These are phyloP conservation scores for Trachymyrmex cornetzi DNA, from an alignment of 1,140 invertebrate species.

Conservation along the genomic window DNA sequence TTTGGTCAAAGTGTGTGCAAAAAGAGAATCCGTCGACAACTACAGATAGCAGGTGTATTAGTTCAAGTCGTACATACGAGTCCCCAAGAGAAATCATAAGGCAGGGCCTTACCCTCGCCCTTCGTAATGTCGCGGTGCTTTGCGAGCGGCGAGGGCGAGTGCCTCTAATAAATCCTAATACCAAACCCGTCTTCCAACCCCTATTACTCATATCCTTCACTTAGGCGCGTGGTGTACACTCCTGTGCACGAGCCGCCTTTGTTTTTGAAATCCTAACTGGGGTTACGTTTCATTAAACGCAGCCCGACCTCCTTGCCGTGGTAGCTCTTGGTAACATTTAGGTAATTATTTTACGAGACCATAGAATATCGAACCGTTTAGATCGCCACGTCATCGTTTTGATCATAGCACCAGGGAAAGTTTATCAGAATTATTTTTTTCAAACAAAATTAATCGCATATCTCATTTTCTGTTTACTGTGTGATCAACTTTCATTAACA, in stretches of 20 bases:
- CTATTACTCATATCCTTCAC: slow-evolving; percentile 84
- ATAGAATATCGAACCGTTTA: slow-evolving; percentile 53
- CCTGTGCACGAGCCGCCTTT: slow-evolving; percentile 49
- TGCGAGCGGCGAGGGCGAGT: slow-evolving; percentile 73
- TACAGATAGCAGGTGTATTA: slow-evolving; percentile 84
- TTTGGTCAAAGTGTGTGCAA: neutral
- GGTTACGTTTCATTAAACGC: slow-evolving; percentile 72
- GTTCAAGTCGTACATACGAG: slow-evolving; percentile 80
- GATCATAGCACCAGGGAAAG: neutral
- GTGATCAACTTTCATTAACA: neutral
- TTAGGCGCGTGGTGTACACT: slow-evolving; percentile 66
- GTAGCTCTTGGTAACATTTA: slow-evolving; percentile 54
- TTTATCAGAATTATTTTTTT: neutral
- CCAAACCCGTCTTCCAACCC: slow-evolving; percentile 77
- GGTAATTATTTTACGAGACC: slow-evolving; percentile 65
- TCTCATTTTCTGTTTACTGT: neutral
- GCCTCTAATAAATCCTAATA: slow-evolving; percentile 86
- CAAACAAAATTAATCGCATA: neutral
- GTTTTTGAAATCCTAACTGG: slow-evolving; percentile 73
- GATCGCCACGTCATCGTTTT: slow-evolving; percentile 39
- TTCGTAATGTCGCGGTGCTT: slow-evolving; percentile 66
- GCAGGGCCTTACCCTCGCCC: slow-evolving; percentile 83
- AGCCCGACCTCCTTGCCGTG: slow-evolving; percentile 46
- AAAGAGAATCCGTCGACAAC: slow-evolving; percentile 56
- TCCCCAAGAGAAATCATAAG: slow-evolving; percentile 85